These are phyloP conservation scores for Chymomyza caudatula DNA, from an alignment of 2,888 invertebrate genomes.

Conservation along the genomic window DNA sequence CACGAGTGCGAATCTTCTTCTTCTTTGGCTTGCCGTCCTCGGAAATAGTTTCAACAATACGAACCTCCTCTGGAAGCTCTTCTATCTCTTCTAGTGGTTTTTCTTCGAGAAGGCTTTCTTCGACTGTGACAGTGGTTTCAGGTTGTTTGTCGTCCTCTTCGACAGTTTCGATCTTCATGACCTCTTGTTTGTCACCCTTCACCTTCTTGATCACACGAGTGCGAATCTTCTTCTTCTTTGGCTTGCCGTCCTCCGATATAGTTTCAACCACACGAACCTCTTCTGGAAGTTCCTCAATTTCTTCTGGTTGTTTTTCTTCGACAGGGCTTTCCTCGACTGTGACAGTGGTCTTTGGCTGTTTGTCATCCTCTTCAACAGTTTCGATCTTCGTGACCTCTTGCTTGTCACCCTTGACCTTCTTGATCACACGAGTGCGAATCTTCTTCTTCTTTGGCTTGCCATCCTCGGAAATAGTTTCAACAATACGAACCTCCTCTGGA, in stretches of 20 bases:
- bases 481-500: conserved; percentile 3
- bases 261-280: conserved; percentile 30
- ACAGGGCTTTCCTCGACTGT: conserved; percentile 1
- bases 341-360: conserved; percentile 4
- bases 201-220: conserved; percentile 38
- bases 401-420: conserved; percentile 21
- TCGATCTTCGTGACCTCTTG: conserved; percentile 23
- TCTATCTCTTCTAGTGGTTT: neutral
- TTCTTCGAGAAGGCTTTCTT: conserved; percentile 11
- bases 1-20: conserved; percentile 18
- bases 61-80: conserved; percentile 12
- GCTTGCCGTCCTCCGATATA: conserved; percentile 26
- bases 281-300: conserved; percentile 28
- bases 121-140: conserved; percentile 19
- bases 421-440: conserved; percentile 18
- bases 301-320: neutral
- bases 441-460: conserved; percentile 20
- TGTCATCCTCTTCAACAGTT: conserved; percentile 11
- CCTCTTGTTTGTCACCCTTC: conserved; percentile 31
- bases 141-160: conserved; percentile 22
- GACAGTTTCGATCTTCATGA: conserved; percentile 21
- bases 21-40: conserved; percentile 3
- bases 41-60: neutral
- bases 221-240: conserved; percentile 34
- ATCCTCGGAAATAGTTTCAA: conserved; percentile 13